Percentiles rank a stretch among this genome's conserved stretches.
Evolutionary conservation across 2,113 vertebrate species (phyloP).

Genomic region (Etheostoma spectabile): DNA sequence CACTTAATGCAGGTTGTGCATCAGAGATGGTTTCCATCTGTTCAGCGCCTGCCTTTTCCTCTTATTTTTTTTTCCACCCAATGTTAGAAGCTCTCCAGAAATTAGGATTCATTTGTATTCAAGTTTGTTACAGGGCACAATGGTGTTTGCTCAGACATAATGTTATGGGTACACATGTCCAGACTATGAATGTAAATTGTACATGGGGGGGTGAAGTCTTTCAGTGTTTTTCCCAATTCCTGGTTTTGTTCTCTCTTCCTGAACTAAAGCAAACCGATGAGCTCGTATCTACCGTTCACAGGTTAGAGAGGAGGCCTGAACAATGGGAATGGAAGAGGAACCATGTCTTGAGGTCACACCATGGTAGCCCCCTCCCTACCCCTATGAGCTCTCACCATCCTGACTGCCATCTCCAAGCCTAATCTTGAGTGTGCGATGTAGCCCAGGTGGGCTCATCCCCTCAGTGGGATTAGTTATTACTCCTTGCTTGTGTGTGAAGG

Average conservation of each 20-base stretch:
- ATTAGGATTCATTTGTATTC: constrained; percentile 40
- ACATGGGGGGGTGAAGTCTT: constrained; percentile 58
- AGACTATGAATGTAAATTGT: constrained; percentile 82
- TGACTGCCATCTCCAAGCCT: constrained; percentile 59
- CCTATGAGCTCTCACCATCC: constrained; percentile 20
- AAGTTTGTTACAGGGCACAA: constrained; percentile 59
- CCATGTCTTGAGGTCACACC: constrained; percentile 19
- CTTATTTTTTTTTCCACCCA: constrained; percentile 2
- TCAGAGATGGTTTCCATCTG: constrained; percentile 8
- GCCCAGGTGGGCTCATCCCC: constrained; percentile 83
- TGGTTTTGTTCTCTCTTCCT: constrained; percentile 18
- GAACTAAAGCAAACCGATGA: constrained; percentile 7
- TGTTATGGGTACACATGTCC: constrained; percentile 60
- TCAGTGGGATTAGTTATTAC: constrained; percentile 86
- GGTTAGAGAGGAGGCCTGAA: constrained; percentile 10
- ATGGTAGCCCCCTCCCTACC: neutral
- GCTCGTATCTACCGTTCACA: neutral
- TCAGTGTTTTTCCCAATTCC: constrained; percentile 41
- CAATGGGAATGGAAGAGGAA: constrained; percentile 29
- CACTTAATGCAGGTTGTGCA: neutral
- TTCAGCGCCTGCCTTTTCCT: constrained; percentile 9
- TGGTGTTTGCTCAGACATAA: constrained; percentile 34
- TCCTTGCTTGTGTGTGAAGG: constrained; percentile 87
- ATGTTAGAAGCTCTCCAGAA: constrained; percentile 41
- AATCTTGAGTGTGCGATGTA: constrained; percentile 29